Base-by-base conservation (phyloP, 2,113 vertebrate species). In the Colistium nudipinnis region DNA sequence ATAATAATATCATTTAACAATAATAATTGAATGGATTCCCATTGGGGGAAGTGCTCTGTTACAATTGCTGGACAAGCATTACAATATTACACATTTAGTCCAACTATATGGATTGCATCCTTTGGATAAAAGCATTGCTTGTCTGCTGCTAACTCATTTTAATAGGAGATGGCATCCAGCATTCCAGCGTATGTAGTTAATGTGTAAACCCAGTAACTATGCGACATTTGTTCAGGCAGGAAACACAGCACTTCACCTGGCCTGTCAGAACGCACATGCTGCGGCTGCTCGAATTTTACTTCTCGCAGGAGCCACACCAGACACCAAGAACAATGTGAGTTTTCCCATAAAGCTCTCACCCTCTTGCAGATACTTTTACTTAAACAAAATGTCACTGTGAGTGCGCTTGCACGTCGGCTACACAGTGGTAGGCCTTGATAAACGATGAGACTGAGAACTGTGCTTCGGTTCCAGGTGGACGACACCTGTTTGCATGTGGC, bases 401-500 rank as follows among this genome's bases (percentile, higher is more conserved):
- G 1, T 54, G 22, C 22, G 16, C 28, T 1, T 7, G 49, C 10
- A 48, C 22, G 7, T 41, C 14, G 16, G 14, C 3, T 17, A 17
- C 13, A 41, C 38, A 17, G 14, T 17, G 16, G 51, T 25, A 9
- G 16, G 3, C 3, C 7, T 9, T 27, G 3, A 33, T 41, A 1
- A 30, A 28, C 17, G 9, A 10, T 9, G 2, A 4, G 25, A 39
- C 3, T 13, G 4, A 53, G 9, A 17, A 10, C 7, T 72, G 1
- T 92, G 83, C 31, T 39, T 20, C 87, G 89, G 71, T 93, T 93
- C 77, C 93, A 97, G 96, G 85, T 88, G 88, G 95, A 95, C 64
- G 96, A 98, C 82, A 95, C 94, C 55, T 96, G 95, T 93, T 87
- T 97, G 88, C 96, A 97, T 78, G 87, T 96, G 41, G 95, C 96